These are phyloP conservation scores for Neolamprologus modestus DNA, from an alignment of 2,113 vertebrate species.

Conservation along the genomic window DNA sequence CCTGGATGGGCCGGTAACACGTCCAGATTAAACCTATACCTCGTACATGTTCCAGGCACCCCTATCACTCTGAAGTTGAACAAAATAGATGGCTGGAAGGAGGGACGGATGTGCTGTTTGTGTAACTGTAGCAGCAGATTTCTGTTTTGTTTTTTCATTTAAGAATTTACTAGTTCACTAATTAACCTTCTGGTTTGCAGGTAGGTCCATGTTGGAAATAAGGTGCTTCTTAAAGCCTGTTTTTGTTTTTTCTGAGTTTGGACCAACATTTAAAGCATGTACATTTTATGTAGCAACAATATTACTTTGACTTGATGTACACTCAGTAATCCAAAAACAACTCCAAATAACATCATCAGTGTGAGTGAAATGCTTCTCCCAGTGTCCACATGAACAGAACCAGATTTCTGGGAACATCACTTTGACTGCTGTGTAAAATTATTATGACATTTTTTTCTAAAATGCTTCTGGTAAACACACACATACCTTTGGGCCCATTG, in stretches of 20 bases:
- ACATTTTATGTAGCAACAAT: not conserved
- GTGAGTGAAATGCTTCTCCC: not conserved
- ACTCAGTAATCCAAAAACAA: not conserved
- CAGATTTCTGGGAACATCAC: not conserved
- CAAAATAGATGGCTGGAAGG: not conserved
- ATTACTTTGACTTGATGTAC: not conserved
- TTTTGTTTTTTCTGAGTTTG: not conserved
- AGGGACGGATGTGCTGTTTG: not conserved
- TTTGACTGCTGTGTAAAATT: not conserved
- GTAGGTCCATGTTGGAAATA: not conserved
- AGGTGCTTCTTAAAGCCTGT: not conserved
- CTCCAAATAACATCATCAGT: not conserved
- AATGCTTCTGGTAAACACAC: not conserved
- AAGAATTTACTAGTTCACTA: not conserved
- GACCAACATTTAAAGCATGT: not conserved
- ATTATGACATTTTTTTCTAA: not conserved
- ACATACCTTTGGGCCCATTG: constrained; percentile 62
- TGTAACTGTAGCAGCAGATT: not conserved
- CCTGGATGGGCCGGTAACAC: rapidly evolving
- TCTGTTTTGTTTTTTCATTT: rapidly evolving
- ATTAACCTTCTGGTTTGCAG: not conserved
- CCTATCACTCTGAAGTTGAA: rapidly evolving
- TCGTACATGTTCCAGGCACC: rapidly evolving
- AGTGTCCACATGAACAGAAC: not conserved
- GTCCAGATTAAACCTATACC: rapidly evolving